Conservation (phyloP, 2,113 vertebrate genomes). For the Chascanopsetta lugubris region DNA sequence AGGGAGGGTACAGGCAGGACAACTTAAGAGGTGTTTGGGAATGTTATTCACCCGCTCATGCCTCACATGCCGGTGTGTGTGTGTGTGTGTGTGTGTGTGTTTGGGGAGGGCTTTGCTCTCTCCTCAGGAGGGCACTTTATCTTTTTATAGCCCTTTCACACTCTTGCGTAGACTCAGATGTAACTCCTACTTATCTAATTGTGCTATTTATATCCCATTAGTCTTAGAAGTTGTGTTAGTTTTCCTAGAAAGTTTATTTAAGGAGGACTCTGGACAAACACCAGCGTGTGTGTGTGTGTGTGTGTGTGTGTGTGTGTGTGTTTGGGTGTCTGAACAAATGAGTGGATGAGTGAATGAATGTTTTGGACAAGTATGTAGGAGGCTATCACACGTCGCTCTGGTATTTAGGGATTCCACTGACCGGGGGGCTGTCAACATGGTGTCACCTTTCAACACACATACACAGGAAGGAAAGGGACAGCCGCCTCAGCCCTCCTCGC, state of each 20-base stretch:
- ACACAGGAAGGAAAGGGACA: conserved; percentile 61
- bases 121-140: conserved; percentile 47
- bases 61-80: conserved; percentile 43
- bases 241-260: conserved; percentile 28
- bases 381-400: conserved; percentile 52
- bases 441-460: conserved; percentile 74
- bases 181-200: conserved; percentile 59
- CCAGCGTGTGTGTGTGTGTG: conserved; percentile 11
- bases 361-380: conserved; percentile 31
- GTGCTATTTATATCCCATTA: conserved; percentile 43
- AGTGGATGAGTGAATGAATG: conserved; percentile 6
- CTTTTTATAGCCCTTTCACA: conserved; percentile 64
- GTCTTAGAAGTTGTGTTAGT: conserved; percentile 2
- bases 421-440: conserved; percentile 66
- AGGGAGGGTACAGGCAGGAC: conserved; percentile 70
- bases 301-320: conserved; percentile 8
- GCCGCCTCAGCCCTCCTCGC: conserved; percentile 44
- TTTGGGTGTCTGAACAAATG: conserved; percentile 19
- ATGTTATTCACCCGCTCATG: conserved; percentile 66
- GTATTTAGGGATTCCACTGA: conserved; percentile 74
- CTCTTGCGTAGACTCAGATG: conserved; percentile 58
- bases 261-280: conserved; percentile 3
- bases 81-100: conserved; percentile 36
- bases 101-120: conserved; percentile 32
- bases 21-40: conserved; percentile 62